Evolutionary conservation across 2,888 invertebrate genomes (phyloP).

Genomic region (Laothoe populi): DNA sequence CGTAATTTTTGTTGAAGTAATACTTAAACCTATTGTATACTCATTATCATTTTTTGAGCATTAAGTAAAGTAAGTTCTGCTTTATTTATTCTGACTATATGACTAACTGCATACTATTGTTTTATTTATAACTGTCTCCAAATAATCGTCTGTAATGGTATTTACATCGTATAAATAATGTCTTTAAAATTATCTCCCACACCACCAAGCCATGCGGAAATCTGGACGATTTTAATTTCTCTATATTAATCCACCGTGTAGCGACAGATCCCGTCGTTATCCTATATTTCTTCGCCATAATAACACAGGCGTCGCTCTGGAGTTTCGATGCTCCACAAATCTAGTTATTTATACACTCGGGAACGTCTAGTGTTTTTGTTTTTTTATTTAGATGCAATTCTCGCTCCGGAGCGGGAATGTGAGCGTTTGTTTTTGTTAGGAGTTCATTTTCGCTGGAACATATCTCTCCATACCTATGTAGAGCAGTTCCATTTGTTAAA

Average conservation of each 20-base stretch:
- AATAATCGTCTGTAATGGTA: too few species aligned
- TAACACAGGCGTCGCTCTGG: conserved; percentile 56
- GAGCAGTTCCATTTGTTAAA: conserved; percentile 9
- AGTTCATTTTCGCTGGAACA: conserved; percentile 34
- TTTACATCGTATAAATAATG: too few species aligned
- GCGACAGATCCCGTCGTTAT: conserved; percentile 40
- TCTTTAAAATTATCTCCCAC: background rate
- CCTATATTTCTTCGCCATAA: conserved; percentile 67
- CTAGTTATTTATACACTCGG: conserved; percentile 70
- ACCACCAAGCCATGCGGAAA: background rate
- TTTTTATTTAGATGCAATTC: conserved; percentile 63
- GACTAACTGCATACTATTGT: too few species aligned
- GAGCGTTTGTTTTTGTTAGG: conserved; percentile 41
- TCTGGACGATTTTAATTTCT: conserved; percentile 2
- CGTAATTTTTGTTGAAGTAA: too few species aligned
- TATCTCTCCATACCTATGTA: conserved; percentile 12
- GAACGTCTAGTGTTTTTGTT: conserved; percentile 41
- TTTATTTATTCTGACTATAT: too few species aligned
- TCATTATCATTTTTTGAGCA: too few species aligned
- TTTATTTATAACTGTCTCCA: too few species aligned
- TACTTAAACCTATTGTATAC: too few species aligned
- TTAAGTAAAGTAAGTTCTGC: too few species aligned
- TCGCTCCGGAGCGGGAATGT: conserved; percentile 41
- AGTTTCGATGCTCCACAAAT: conserved; percentile 68
- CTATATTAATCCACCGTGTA: background rate